A percentile compares a stretch with the other conserved stretches of the same genome.
Evolutionary conservation across 2,888 invertebrate genomes (phyloP).

Genomic region (Pegoplata infirma): DNA sequence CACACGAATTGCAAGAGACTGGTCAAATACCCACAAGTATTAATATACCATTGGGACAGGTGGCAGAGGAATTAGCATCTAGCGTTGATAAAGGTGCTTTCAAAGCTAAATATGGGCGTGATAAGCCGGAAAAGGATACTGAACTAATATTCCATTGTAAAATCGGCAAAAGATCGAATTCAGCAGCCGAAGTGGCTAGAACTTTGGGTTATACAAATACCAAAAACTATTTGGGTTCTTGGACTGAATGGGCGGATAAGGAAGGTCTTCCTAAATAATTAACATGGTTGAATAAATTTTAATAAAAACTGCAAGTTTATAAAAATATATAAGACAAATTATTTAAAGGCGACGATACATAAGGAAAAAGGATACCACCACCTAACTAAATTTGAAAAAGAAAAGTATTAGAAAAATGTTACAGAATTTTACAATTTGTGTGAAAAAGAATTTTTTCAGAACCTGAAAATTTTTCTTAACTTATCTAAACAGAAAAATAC

Average conservation of each 20-base stretch:
- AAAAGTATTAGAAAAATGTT: no score
- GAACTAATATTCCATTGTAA: constrained; percentile 84
- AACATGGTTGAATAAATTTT: background rate
- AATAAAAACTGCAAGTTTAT: no score
- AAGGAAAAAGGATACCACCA: no score
- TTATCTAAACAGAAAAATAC: no score
- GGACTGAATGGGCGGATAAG: constrained; percentile 75
- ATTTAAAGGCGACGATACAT: no score
- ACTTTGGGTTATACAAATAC: constrained; percentile 70
- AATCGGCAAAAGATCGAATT: constrained; percentile 83
- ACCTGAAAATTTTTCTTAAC: no score
- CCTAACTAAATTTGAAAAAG: no score
- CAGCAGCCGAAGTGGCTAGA: constrained; percentile 80
- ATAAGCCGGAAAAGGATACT: constrained; percentile 81
- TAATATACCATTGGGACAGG: constrained; percentile 84
- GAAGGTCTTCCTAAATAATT: constrained; percentile 67
- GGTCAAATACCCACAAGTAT: constrained; percentile 86
- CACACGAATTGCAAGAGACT: constrained; percentile 83
- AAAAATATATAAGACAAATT: no score
- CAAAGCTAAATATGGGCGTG: constrained; percentile 79
- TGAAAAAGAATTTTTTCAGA: no score
- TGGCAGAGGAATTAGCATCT: constrained; percentile 66
- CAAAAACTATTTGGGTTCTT: constrained; percentile 74
- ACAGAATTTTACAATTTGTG: no score
- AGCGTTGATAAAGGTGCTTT: constrained; percentile 78